Evolutionary conservation across 2,113 vertebrate species (phyloP).

Genomic region (Manacus vitellinus): DNA sequence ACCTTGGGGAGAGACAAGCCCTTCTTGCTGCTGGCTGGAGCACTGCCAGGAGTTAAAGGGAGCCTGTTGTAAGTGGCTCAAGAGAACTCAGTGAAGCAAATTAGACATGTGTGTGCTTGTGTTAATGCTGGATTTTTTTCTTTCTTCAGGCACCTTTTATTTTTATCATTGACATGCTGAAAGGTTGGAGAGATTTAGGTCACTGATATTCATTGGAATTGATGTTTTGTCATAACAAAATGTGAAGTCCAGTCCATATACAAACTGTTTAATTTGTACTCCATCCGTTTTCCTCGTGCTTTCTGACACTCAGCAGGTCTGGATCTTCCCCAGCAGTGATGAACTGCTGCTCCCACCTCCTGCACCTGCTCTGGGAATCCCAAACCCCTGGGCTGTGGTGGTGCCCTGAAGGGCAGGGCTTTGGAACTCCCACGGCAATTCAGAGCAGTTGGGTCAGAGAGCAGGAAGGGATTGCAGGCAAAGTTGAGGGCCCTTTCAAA

Average conservation of each 20-base stretch:
- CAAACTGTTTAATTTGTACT: neutral
- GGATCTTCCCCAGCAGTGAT: neutral
- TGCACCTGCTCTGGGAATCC: neutral
- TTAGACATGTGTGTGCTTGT: neutral
- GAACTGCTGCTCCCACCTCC: neutral
- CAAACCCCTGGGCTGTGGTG: neutral
- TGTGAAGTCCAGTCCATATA: neutral
- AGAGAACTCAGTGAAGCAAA: neutral
- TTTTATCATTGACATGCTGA: neutral
- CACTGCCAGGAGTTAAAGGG: neutral
- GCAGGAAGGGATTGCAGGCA: neutral
- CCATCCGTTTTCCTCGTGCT: neutral
- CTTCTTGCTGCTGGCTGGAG: neutral
- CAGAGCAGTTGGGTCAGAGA: neutral
- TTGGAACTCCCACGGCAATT: neutral
- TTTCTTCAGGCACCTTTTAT: neutral
- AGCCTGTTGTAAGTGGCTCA: neutral
- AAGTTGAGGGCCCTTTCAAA: neutral
- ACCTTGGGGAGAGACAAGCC: slow-evolving; percentile 14
- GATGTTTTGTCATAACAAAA: neutral
- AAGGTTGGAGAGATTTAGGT: neutral
- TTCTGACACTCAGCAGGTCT: neutral
- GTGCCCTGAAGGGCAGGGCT: neutral
- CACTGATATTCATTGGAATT: neutral
- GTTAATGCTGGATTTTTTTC: neutral